These are phyloP conservation scores for Cantharis rustica DNA, from an alignment of 2,888 invertebrate genomes.

Conservation along the genomic window DNA sequence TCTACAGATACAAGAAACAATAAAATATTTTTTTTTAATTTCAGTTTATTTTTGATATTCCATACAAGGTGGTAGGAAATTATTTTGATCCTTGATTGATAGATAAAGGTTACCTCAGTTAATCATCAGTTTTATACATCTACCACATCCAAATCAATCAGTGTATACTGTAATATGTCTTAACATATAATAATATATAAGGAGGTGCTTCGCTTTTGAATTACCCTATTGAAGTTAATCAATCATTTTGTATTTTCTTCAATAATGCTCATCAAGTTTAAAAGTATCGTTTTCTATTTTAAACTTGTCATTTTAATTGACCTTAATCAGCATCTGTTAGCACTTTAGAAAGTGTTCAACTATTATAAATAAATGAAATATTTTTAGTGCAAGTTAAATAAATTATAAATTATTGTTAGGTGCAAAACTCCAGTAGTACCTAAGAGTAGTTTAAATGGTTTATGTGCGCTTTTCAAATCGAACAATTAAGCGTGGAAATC, in stretches of 20 bases:
- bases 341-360: conserved; percentile 4
- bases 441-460: neutral
- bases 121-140: neutral
- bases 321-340: conserved; percentile 5
- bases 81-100: neutral
- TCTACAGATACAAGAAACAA: too few species aligned
- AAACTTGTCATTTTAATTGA: conserved; percentile 3
- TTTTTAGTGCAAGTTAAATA: conserved; percentile 2
- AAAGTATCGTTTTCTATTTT: conserved; percentile 2
- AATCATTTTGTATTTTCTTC: neutral
- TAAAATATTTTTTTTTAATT: too few species aligned
- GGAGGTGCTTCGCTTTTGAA: neutral
- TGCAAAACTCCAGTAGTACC: neutral
- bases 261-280: neutral
- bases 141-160: neutral
- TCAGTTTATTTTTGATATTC: too few species aligned
- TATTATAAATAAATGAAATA: conserved; percentile 3
- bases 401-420: neutral
- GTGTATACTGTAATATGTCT: too few species aligned
- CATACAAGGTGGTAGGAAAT: too few species aligned
- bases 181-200: neutral
- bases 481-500: neutral
- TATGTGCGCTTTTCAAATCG: neutral
- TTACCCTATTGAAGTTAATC: neutral
- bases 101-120: neutral